phyloP scores from a whole-genome alignment of 1,140 invertebrate species.

The Anadara kagoshimensis region DNA sequence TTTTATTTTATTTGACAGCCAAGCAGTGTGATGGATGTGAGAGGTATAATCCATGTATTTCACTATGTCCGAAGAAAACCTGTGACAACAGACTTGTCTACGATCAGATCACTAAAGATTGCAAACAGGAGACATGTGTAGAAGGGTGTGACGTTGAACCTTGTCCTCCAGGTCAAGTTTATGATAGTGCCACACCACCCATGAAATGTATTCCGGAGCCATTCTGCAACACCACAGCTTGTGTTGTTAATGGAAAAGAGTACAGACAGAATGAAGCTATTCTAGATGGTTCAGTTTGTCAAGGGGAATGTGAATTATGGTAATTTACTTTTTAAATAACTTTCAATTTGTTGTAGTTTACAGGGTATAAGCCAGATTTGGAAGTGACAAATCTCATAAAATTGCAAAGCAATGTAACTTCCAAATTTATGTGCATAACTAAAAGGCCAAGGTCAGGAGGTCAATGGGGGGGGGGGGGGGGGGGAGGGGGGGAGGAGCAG shows the following conservation, averaged over 20 bases:
- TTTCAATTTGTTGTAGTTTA: too few relatives aligned
- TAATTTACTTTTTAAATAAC: too few relatives aligned
- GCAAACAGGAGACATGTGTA: constrained; percentile 78
- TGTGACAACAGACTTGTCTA: constrained; percentile 86
- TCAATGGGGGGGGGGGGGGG: too few relatives aligned
- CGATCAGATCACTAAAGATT: constrained; percentile 74
- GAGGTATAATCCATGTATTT: constrained; percentile 86
- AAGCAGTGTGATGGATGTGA: constrained; percentile 91
- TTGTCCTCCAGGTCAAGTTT: constrained; percentile 80
- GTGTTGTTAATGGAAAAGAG: constrained; percentile 79
- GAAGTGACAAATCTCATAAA: too few relatives aligned
- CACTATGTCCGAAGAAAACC: constrained; percentile 85
- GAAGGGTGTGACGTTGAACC: constrained; percentile 81
- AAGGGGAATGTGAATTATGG: constrained; percentile 85
- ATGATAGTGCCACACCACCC: constrained; percentile 80
- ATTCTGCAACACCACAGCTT: constrained; percentile 81
- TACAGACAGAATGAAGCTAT: constrained; percentile 87
- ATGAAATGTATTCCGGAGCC: constrained; percentile 83
- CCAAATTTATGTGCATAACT: too few relatives aligned
- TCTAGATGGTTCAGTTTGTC: constrained; percentile 73
- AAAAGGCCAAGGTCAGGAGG: background rate
- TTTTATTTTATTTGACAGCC: constrained; percentile 75
- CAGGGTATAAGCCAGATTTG: too few relatives aligned
- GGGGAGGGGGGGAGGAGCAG: too few relatives aligned
- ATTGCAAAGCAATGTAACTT: too few relatives aligned